Evolutionary conservation across 2,113 vertebrate species (phyloP).

Genomic region (Rhinichthys klamathensis): DNA sequence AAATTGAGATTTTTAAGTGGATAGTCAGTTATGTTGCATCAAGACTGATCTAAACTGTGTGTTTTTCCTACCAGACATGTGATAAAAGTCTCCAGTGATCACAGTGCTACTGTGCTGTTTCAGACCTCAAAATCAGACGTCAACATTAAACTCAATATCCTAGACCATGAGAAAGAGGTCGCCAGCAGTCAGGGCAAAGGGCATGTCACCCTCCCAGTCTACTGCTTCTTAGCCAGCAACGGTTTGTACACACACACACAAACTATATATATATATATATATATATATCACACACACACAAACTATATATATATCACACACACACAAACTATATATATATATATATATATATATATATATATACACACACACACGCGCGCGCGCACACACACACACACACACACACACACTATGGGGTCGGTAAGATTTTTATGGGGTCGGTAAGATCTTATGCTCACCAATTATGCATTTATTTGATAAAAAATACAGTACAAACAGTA

Average conservation of each 20-base stretch:
- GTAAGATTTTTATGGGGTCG: no score
- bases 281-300: no score
- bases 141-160: slow-evolving; percentile 81
- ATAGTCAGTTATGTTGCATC: neutral
- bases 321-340: neutral
- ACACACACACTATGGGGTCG: no score
- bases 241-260: slow-evolving; percentile 72
- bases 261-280: neutral
- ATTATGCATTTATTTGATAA: no score
- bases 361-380: slow-evolving; percentile 19
- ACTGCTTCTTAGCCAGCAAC: slow-evolving; percentile 75
- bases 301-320: no score
- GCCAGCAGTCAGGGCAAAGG: slow-evolving; percentile 77
- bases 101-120: slow-evolving; percentile 81
- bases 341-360: neutral
- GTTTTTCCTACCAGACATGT: slow-evolving; percentile 72
- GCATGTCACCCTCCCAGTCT: slow-evolving; percentile 81
- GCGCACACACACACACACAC: neutral
- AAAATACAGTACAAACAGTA: no score
- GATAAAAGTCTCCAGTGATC: slow-evolving; percentile 72
- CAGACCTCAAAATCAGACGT: slow-evolving; percentile 82
- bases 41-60: neutral
- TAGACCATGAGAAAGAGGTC: slow-evolving; percentile 81
- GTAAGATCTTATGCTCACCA: no score
- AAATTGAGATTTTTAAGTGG: neutral